Evolutionary conservation across 2,797 vertebrate species (phyloP), one percentile per base, ranked within the genome.

Genomic region (Hozukius guyotensis): DNA sequence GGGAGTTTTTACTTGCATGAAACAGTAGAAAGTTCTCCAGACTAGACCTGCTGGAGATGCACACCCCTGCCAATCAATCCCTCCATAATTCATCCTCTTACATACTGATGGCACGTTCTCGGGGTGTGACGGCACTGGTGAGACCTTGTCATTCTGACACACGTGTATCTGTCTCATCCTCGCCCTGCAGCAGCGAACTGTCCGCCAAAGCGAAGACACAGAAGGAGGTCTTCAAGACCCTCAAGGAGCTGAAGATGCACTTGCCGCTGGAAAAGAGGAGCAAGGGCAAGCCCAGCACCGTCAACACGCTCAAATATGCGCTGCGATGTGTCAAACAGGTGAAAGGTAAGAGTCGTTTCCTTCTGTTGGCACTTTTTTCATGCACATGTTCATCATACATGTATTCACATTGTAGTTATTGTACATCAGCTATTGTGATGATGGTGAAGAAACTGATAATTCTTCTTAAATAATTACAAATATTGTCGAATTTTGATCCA

Each of bases 241-340:
- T 99, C 24, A 97, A 96, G 82, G 97, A 98, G 82, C 95, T 99
- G 81, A 98, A 97, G 92, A 96, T 93, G 77, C 96, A 97, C 85
- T 91, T 99, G 57, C 97, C 98, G 0, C 88, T 94, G 0, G 97
- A 98, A 65, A 98, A 96, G 94, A 96, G 95, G 86, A 96, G 93
- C 88, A 97, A 97, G 91, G 97, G 97, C 75, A 98, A 97, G 87
- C 95, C 97, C 67, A 97, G 94, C 89, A 97, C 97, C 0, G 89
- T 98, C 84, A 97, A 96, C 0, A 97, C 97, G 0, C 80, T 99
- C 68, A 98, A 98, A 72, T 98, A 99, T 0, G 98, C 98, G 1
- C 95, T 99, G 83, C 95, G 96, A 60, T 99, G 98, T 49, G 96
- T 99, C 90, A 97, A 97, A 77, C 98, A 99, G 89, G 97, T 99